Base-by-base conservation (phyloP, 2,797 vertebrate genomes). In the Anomalospiza imberbis region DNA sequence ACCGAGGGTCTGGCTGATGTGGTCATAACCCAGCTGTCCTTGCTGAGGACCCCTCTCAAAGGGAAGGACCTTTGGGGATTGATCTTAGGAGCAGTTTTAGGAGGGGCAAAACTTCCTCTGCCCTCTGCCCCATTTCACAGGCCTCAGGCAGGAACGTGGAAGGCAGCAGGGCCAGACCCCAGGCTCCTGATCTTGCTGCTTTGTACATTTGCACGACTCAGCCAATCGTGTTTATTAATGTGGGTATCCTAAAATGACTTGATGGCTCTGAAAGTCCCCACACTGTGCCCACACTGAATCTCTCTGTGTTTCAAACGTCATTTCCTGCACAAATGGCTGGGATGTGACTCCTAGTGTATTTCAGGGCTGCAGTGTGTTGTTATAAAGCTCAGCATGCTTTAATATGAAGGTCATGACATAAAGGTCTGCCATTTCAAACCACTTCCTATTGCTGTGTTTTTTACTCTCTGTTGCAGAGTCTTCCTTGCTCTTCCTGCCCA, bases 381-480 rank as follows among this genome's bases (percentile, higher is more conserved):
- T 63, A 50, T 58, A 48, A 62, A 96, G 84, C 34, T 93, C 87
- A 84, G 96, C 94, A 70, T 93, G 94, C 94, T 94, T 85, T 82
- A 57, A 91, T 65, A 32, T 86, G 65, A 84, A 91, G 88, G 88
- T 89, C 9, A 6, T 94, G 88, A 72, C 15, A 7, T 77, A 83
- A 93, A 81, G 58, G 90, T 94, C 86, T 94, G 84, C 77, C 87
- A 97, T 96, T 95, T 97, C 96, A 97, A 95, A 96, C 98, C 91
- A 95, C 96, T 86, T 61, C 48, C 78, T 50, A 77, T 17, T 79
- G 40, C 96, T 88, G 73, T 75, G 22, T 94, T 91, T 96, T 88
- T 81, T 97, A 96, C 98, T 98, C 97, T 98, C 97, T 99, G 94
- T 99, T 99, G 92, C 99, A 99, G 99, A 98, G 96, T 97, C 97